Percentiles rank a stretch among this genome's conserved stretches.
Evolutionary conservation across 37 sponge, comb jelly and placozoan species (phyloP).

Genomic region (Bolinopsis microptera): DNA sequence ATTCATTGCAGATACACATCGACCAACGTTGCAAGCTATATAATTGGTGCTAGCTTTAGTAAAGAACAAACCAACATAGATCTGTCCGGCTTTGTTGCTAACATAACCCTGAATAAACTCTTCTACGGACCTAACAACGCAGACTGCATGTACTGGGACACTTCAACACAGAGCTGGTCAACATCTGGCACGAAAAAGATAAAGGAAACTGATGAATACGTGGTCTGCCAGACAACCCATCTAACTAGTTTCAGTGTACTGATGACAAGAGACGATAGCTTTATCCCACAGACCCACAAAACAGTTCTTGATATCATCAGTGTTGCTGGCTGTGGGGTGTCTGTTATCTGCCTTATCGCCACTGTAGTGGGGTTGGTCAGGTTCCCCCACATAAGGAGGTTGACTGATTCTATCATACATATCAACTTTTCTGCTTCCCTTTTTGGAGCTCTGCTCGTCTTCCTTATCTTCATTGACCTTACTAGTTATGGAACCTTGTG

Average conservation of each 20-base stretch:
- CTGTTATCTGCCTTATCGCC: neutral
- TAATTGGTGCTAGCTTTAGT: neutral
- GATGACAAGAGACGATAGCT: conserved; percentile 42
- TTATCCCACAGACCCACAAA: neutral
- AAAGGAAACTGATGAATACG: neutral
- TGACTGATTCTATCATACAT: neutral
- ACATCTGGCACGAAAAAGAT: neutral
- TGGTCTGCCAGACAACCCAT: neutral
- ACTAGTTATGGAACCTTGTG: neutral
- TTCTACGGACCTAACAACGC: neutral
- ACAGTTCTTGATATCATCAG: neutral
- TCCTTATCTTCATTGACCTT: neutral
- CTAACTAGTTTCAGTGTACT: conserved; percentile 22
- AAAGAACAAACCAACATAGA: neutral
- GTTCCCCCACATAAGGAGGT: neutral
- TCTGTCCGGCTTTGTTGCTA: neutral
- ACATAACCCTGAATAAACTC: neutral
- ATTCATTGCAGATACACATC: neutral
- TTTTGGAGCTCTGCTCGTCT: neutral
- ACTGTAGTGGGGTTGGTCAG: neutral
- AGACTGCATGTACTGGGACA: neutral
- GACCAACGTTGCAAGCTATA: neutral
- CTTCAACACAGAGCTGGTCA: neutral
- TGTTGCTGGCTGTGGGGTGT: neutral
- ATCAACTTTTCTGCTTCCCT: conserved; percentile 2